Percentiles rank a stretch among this genome's conserved stretches.
Conservation (phyloP, 2,113 vertebrate species). For the Formicarius rufipectus region DNA sequence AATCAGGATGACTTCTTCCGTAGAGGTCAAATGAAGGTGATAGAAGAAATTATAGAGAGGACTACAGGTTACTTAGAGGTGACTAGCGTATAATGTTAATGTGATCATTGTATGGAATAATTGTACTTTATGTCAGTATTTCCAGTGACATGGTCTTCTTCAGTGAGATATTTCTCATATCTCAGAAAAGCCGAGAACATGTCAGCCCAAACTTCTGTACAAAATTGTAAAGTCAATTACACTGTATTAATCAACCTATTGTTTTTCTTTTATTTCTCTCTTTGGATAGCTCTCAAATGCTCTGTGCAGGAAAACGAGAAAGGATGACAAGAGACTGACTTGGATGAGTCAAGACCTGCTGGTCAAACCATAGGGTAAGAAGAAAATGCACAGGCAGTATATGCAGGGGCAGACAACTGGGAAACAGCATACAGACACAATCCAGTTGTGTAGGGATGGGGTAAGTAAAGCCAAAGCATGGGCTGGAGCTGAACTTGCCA, state of each 20-base stretch:
- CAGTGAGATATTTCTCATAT: neutral
- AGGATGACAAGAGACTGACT: neutral
- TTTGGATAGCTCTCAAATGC: neutral
- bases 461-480: neutral
- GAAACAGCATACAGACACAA: neutral
- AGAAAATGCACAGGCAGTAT: neutral
- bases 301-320: neutral
- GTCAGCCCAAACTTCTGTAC: neutral
- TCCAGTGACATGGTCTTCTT: neutral
- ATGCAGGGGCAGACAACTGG: neutral
- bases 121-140: neutral
- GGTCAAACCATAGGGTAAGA: neutral
- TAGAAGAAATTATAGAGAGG: neutral
- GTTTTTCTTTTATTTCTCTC: neutral
- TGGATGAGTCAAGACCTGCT: neutral
- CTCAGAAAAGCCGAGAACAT: neutral
- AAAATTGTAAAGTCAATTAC: neutral
- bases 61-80: neutral
- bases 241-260: neutral
- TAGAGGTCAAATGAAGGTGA: neutral
- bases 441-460: neutral
- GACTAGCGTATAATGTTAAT: neutral
- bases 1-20: neutral
- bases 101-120: neutral
- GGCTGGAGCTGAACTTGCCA: neutral